Evolutionary conservation across 2,797 vertebrate species (phyloP).

Genomic region (Etheostoma nigrum): DNA sequence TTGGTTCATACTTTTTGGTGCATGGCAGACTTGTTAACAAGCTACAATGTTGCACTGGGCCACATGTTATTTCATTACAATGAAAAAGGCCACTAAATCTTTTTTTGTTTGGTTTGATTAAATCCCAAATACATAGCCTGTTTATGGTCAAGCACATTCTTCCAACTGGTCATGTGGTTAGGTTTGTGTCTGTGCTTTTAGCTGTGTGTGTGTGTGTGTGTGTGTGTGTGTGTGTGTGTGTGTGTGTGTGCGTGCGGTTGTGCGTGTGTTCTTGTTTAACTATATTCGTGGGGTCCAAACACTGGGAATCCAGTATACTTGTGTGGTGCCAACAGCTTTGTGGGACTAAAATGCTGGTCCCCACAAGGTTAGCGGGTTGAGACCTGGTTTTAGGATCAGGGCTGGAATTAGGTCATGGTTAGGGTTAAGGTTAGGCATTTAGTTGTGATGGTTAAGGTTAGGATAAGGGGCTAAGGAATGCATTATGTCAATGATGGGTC

Average conservation of each 20-base stretch:
- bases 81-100: not conserved
- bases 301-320: too few relatives aligned
- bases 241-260: not conserved
- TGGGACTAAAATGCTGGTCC: too few relatives aligned
- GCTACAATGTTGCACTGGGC: not conserved
- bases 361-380: too few relatives aligned
- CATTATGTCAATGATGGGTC: too few relatives aligned
- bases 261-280: too few relatives aligned
- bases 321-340: too few relatives aligned
- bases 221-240: constrained; percentile 5
- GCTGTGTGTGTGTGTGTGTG: constrained; percentile 1
- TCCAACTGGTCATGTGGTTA: not conserved
- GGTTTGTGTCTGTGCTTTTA: not conserved
- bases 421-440: too few relatives aligned
- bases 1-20: not conserved
- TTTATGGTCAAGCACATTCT: constrained; percentile 1
- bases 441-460: too few relatives aligned
- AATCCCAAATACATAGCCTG: not conserved
- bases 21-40: not conserved
- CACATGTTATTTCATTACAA: not conserved
- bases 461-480: too few relatives aligned
- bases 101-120: not conserved
- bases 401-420: too few relatives aligned
- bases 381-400: too few relatives aligned
- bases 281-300: too few relatives aligned